Base-by-base conservation (phyloP, 1,140 invertebrate genomes). In the Sarcophaga bullata region DNA sequence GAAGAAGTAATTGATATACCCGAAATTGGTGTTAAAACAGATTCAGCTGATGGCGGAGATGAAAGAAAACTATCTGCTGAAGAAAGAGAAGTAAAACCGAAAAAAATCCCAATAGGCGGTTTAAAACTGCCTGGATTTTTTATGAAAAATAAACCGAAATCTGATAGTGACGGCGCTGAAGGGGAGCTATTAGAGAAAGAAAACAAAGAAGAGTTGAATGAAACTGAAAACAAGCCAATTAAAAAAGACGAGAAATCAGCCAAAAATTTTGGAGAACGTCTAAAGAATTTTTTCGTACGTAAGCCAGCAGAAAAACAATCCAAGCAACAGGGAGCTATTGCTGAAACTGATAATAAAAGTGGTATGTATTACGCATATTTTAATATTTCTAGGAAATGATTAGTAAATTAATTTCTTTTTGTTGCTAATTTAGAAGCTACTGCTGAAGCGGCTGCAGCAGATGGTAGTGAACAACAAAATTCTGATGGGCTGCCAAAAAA, bases 121-220 rank as follows among this genome's bases (percentile, higher is more conserved):
- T 95, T 96, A 75, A 95, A 95, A 91, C 94, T 96, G 93, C 95
- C 95, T 7, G 95, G 95, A 48, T 94, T 94, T 89, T 95, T 96
- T 86, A 95, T 94, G 82, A 93, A 94, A 84, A 95, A 93, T 84
- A 94, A 94, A 86, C 95, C 94, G 15, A 86, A 89, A 81, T 83
- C 84, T 3, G 89, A 90, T 76, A 89, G 90, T 62, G 90, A 91
- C 58, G 90, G 89, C 9, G 90, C 90, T 72, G 90, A 91, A 58
- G 90, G 90, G 7, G 90, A 91, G 81, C 82, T 91, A 54, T 84
- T 91, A 7, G 90, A 91, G 17, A 90, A 90, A 58, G 89, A 90
- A 83, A 87, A 86, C 73, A 88, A 89, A 19, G 87, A 86, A 47
- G 86, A 87, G n/a, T 10, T 54, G 73, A 73, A 9, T 19, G 37